phyloP scores from a whole-genome alignment of 2,888 invertebrate species.

The Labia minor region DNA sequence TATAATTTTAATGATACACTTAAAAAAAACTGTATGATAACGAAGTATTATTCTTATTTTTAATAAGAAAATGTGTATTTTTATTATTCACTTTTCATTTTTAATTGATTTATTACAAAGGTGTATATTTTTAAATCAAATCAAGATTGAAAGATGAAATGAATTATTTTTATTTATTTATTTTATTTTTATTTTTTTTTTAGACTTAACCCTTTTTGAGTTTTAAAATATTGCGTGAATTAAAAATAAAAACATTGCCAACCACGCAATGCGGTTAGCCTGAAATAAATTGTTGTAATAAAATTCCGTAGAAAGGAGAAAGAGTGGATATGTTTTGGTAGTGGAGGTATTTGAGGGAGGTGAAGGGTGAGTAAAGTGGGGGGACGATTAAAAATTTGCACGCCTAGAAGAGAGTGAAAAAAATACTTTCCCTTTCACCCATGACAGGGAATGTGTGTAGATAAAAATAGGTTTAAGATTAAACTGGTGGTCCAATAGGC shows the following conservation, averaged over 20 bases:
- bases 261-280: neutral
- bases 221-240: neutral
- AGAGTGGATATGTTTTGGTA: too few species aligned
- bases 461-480: slow-evolving; percentile 13
- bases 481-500: neutral
- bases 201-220: too few species aligned
- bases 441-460: neutral
- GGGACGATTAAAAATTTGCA: neutral
- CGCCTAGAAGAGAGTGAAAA: neutral
- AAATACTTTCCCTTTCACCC: neutral
- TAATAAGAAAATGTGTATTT: too few species aligned
- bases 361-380: neutral
- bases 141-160: neutral
- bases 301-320: neutral
- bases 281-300: neutral
- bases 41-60: too few species aligned
- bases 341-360: too few species aligned
- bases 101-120: too few species aligned
- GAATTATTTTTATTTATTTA: too few species aligned
- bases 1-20: too few species aligned
- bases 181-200: too few species aligned
- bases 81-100: too few species aligned
- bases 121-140: too few species aligned
- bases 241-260: neutral
- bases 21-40: too few species aligned